Evolutionary conservation across 2,888 invertebrate genomes (phyloP).

Genomic region (Zhengitettix transpicula): DNA sequence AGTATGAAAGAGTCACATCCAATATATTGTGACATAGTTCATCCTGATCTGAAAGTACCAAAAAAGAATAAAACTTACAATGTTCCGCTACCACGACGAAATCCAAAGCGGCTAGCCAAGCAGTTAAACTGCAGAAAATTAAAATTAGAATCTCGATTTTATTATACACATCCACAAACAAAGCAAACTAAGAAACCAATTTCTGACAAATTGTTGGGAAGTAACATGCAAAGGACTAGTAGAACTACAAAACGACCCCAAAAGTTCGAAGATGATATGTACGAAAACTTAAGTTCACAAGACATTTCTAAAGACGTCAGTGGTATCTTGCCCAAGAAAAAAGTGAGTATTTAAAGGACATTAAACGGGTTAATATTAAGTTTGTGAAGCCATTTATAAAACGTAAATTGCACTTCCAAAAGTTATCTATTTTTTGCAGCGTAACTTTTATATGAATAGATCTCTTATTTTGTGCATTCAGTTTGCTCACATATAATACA

Average conservation of each 20-base stretch:
- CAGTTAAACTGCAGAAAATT: not conserved
- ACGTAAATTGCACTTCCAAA: no score
- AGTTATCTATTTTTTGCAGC: no score
- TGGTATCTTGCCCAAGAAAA: not conserved
- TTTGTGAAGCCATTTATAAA: no score
- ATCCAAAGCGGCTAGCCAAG: not conserved
- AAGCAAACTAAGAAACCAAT: not conserved
- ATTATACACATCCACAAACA: not conserved
- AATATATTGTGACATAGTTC: no score
- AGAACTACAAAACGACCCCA: no score
- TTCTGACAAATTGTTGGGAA: not conserved
- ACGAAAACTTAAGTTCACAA: no score
- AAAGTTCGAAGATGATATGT: no score
- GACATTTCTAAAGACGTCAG: not conserved
- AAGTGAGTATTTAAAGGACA: no score
- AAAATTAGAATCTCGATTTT: not conserved
- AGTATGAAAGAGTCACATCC: not conserved
- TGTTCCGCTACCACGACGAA: not conserved
- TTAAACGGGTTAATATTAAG: no score
- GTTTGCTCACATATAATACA: no score
- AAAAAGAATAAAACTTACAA: not conserved
- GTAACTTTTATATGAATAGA: no score
- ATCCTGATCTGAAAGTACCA: not conserved
- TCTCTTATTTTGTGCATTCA: no score
- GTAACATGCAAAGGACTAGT: not conserved